Evolutionary conservation across 2,113 vertebrate genomes (phyloP), one percentile per base, ranked within the genome.

Genomic region (Ceyx margarethae): DNA sequence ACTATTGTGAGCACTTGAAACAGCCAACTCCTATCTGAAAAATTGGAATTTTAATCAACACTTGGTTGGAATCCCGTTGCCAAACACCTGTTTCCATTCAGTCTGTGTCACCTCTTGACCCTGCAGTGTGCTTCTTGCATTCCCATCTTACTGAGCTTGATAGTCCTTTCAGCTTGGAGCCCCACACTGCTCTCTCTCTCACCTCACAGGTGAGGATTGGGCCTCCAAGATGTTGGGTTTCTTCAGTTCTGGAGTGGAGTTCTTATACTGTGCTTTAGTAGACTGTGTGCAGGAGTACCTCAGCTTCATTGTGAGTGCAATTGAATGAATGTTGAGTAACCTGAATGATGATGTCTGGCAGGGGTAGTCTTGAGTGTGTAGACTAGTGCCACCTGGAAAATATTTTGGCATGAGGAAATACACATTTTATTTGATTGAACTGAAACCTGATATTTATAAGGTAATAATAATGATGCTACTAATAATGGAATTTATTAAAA

Each of bases 11-110:
- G 54, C 3, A 1, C 61, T 95, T 86, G n/a, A 61, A 46, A 58
- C 50, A 73, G 53, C 15, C 5, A 0, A 64, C 23, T 67, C 86
- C 45, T 90, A 79, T 73, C 51, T 69, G 86, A 84, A 69, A 94
- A 95, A 37, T 28, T 81, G 42, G 46, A 76, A 42, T 90, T 90
- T 68, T 79, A 93, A 79, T 89, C 54, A 87, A 40, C 45, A 20
- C 33, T 85, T 48, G 12, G 26, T n/a, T 90, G 71, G 54, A 91
- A 60, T 91, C 43, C 46, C 78, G 0, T 54, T 91, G 78, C 28
- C 67, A 77, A 62, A 60, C 46, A 46, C 65, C 78, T 87, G 43
- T 48, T 89, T 82, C 72, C 33, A 12, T 66, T 74, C 77, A 81
- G 61, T 85, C 67, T 60, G 42, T n/a, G 33, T 45, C 17, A 19